Conservation (phyloP, 2,888 invertebrate species). For the Tubulanus polymorphus region DNA sequence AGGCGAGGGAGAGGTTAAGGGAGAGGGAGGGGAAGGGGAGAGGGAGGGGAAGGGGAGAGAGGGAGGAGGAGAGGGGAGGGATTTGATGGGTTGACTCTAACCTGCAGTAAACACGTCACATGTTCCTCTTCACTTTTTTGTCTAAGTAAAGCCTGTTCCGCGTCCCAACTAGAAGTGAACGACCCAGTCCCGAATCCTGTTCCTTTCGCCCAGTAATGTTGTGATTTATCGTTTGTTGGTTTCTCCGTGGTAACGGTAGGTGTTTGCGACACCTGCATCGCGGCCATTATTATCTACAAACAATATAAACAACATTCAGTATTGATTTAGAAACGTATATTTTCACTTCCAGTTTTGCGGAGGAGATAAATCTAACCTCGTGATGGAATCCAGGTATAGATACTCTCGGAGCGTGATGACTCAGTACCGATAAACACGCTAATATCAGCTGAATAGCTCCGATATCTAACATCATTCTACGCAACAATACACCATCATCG, state of each 20-base stretch:
- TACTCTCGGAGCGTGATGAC: slow-evolving; percentile 57
- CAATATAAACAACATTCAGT: not conserved
- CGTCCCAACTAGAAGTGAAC: slow-evolving; percentile 93
- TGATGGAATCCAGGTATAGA: slow-evolving; percentile 51
- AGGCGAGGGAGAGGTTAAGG: too few species aligned
- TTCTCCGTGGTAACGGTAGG: slow-evolving; percentile 16
- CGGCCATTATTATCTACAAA: slow-evolving; percentile 34
- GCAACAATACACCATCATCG: slow-evolving; percentile 71
- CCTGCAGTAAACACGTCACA: slow-evolving; percentile 72
- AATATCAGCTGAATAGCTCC: slow-evolving; percentile 82
- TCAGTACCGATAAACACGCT: slow-evolving; percentile 83
- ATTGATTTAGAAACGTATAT: not conserved
- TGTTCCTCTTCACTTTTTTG: slow-evolving; percentile 91
- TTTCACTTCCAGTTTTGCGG: not conserved
- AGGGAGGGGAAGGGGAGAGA: too few species aligned
- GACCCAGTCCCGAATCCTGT: slow-evolving; percentile 96
- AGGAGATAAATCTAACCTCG: slow-evolving; percentile 40
- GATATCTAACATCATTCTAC: slow-evolving; percentile 74
- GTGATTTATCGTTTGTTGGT: slow-evolving; percentile 42
- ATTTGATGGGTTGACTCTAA: slow-evolving; percentile 8
- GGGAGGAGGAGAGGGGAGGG: too few species aligned
- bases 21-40: too few species aligned
- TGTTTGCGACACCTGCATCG: slow-evolving; percentile 41
- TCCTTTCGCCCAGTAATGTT: slow-evolving; percentile 83
- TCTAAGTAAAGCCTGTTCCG: slow-evolving; percentile 84